Conservation (phyloP, 2,888 invertebrate genomes). For the Pogonocherus hispidulus region DNA sequence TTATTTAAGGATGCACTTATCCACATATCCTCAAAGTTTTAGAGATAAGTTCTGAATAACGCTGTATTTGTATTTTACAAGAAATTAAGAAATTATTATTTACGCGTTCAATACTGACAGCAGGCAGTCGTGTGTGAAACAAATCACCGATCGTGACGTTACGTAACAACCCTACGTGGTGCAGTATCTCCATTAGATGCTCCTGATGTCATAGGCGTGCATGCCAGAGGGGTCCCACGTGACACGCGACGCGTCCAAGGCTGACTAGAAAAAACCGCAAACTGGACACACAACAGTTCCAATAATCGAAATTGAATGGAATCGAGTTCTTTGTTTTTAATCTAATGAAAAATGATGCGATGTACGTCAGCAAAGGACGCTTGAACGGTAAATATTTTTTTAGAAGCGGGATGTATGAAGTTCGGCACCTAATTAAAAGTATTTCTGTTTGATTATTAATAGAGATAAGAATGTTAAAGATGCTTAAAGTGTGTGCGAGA, state of each 20-base stretch:
- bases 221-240: conserved; percentile 39
- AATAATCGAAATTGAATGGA: background rate
- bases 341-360: background rate
- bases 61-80: no score
- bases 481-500: background rate
- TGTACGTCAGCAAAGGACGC: background rate
- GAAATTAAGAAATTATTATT: no score
- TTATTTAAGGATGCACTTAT: no score
- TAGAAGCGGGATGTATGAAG: background rate
- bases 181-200: conserved; percentile 41
- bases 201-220: conserved; percentile 41
- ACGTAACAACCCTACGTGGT: background rate
- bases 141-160: background rate
- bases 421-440: background rate
- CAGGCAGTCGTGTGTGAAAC: background rate
- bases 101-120: no score
- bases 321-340: background rate
- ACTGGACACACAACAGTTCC: background rate
- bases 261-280: background rate
- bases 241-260: background rate
- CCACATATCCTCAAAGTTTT: no score
- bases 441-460: background rate
- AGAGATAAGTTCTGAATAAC: no score
- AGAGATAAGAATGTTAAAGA: background rate
- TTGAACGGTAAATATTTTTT: background rate